Conservation (phyloP, 2,888 invertebrate genomes). For the Xylophagus ater region DNA sequence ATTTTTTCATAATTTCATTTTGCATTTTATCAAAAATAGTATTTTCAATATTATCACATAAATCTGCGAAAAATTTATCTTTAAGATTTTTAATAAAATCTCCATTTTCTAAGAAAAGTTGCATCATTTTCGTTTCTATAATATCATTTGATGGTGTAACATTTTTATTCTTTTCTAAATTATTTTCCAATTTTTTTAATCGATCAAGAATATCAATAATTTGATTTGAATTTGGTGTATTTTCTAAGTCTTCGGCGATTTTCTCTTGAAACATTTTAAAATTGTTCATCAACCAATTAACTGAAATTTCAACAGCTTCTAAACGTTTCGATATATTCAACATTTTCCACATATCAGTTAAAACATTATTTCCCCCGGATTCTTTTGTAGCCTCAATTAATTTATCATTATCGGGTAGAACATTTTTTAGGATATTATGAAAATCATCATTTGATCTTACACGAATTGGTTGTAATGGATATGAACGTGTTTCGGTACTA, state of each 20-base stretch:
- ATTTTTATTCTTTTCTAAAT: no score
- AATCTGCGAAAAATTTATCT: background rate
- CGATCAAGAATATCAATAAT: no score
- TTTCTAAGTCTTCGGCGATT: no score
- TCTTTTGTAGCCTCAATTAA: background rate
- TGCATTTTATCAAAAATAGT: no score
- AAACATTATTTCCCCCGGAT: background rate
- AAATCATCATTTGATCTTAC: conserved; percentile 1
- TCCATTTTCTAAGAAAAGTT: background rate
- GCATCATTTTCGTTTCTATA: no score
- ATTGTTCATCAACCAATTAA: no score
- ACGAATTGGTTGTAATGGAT: conserved; percentile 8
- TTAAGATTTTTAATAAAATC: background rate
- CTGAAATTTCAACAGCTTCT: conserved; percentile 10
- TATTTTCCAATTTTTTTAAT: no score
- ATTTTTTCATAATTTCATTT: no score
- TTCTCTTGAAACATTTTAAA: no score
- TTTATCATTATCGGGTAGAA: conserved; percentile 5
- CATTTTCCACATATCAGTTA: conserved; percentile 9
- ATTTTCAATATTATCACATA: background rate
- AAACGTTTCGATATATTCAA: conserved; percentile 9
- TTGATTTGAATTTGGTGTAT: no score
- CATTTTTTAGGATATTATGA: conserved; percentile 5
- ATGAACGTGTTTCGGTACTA: no score
- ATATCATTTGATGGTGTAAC: no score